These are phyloP conservation scores for Noctua fimbriata DNA, from an alignment of 2,888 invertebrate species.

Conservation along the genomic window DNA sequence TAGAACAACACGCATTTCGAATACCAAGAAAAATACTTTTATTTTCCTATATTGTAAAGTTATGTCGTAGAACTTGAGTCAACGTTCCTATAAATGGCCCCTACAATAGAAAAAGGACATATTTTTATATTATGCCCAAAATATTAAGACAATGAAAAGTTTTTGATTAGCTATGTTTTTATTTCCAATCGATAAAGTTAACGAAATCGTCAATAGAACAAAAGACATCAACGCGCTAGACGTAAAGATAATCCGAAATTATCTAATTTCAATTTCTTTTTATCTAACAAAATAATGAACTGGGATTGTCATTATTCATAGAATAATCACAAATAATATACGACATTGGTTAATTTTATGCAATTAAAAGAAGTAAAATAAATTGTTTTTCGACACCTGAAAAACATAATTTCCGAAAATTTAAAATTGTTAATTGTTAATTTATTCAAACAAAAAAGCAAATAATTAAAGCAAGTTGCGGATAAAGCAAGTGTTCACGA, in stretches of 20 bases:
- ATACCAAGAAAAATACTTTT: not conserved
- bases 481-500: constrained; percentile 64
- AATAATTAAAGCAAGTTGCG: constrained; percentile 47
- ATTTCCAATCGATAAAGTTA: constrained; percentile 25
- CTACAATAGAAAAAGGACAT: not conserved
- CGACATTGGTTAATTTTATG: not conserved
- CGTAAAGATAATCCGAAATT: constrained; percentile 11
- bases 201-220: constrained; percentile 67
- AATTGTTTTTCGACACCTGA: not conserved
- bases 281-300: not conserved
- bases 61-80: not conserved
- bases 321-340: not conserved
- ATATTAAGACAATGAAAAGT: not conserved
- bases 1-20: not conserved
- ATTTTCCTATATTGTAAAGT: not conserved
- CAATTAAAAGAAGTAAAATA: not conserved
- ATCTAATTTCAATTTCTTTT: not conserved
- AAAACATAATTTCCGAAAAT: not conserved
- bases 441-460: constrained; percentile 42
- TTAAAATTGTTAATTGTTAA: not conserved
- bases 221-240: constrained; percentile 86
- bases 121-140: not conserved
- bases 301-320: not conserved
- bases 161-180: not conserved
- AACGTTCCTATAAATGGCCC: not conserved